Evolutionary conservation across 2,888 invertebrate genomes (phyloP).

Genomic region (Sarcophaga variegata): DNA sequence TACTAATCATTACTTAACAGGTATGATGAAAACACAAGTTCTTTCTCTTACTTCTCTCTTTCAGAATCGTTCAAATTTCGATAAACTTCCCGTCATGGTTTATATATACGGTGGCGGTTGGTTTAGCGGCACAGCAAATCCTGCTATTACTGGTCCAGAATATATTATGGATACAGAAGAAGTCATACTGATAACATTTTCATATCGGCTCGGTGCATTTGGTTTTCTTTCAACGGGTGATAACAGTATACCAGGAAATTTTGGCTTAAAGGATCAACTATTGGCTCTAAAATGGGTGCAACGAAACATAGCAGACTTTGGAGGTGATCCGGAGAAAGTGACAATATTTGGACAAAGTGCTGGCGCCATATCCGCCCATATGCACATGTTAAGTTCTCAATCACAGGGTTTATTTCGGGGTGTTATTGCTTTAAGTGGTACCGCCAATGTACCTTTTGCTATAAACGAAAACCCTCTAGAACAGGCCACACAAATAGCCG

Average conservation of each 20-base stretch:
- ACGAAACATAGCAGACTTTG: conserved; percentile 81
- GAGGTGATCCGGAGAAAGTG: conserved; percentile 81
- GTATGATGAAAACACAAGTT: background rate
- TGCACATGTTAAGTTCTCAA: conserved; percentile 82
- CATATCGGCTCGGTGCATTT: conserved; percentile 81
- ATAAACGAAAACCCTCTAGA: conserved; percentile 74
- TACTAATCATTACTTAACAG: no score
- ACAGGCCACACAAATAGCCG: conserved; percentile 80
- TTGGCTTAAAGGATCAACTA: conserved; percentile 83
- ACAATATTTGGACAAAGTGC: conserved; percentile 83
- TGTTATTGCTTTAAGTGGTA: conserved; percentile 83
- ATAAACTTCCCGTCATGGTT: conserved; percentile 82
- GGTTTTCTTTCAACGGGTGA: conserved; percentile 83
- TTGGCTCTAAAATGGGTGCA: conserved; percentile 82
- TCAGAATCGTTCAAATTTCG: background rate
- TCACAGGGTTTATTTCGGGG: conserved; percentile 82
- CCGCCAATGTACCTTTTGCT: conserved; percentile 81
- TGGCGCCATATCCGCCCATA: conserved; percentile 82
- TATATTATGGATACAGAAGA: conserved; percentile 83
- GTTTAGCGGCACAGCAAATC: conserved; percentile 82
- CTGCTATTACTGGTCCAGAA: conserved; percentile 82
- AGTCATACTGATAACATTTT: conserved; percentile 82
- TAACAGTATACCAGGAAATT: conserved; percentile 82
- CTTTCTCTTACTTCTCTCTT: background rate
- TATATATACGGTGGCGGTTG: conserved; percentile 84